Base-by-base conservation (phyloP, 2,113 vertebrate species). In the Actenoides hombroni region DNA sequence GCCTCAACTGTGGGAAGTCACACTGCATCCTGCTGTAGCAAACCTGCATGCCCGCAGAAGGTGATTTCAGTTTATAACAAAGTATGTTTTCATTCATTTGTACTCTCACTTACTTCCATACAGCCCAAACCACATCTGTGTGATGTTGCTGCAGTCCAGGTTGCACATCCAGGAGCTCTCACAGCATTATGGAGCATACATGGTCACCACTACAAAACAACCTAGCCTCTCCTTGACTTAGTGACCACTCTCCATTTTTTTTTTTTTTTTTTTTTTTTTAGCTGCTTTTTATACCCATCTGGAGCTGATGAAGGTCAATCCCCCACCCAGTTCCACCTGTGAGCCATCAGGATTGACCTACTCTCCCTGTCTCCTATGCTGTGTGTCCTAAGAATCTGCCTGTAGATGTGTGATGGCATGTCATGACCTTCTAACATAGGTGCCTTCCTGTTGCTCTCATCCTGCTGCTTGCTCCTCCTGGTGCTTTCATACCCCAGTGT, bases 131-230 rank as follows among this genome's bases (percentile, higher is more conserved):
- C 6, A 5, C 0, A 0, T 19, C 49, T 14, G 6, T 3, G 12
- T 33, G 25, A 33, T 40, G 4, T 5, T 29, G 10, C 23, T 20
- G 25, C 13, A 53, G 8, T 53, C 76, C 42, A 59, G 15, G 7
- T 7, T 51, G 10, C 3, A 5, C 2, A 28, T 14, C 33, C 16
- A 63, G 57, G 24, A 40, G 20, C 39, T 63, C 63, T 82, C 15
- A 40, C 2, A 0, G 15, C 59, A 7, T 23, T 1, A 6, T 1
- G 0, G 33, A 51, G 0, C 2, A 4, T 3, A 51, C 60, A 17
- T 0, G 0, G 25, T 4, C 1, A 6, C 21, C 21, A 31, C 44
- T 29, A 1, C 11, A 74, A 56, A 69, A 23, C 25, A 65, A 21
- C 40, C 4, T 16, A 44, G 3, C 15, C 9, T 7, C 16, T 24